Conservation (phyloP, 2,113 vertebrate genomes). For the Thinocorus orbignyianus region DNA sequence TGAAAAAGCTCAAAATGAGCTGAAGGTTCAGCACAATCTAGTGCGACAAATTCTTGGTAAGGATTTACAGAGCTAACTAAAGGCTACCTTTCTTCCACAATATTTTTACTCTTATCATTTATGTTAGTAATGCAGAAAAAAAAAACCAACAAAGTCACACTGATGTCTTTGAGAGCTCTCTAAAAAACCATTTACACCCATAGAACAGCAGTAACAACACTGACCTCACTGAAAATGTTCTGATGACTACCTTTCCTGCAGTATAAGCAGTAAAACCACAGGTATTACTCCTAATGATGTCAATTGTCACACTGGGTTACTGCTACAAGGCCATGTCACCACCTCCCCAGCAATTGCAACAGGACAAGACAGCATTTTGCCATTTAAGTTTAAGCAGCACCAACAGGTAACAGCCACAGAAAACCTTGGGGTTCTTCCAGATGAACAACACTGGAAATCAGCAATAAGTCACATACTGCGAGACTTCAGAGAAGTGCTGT, state of each 20-base stretch:
- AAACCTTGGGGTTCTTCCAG: neutral
- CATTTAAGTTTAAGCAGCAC: neutral
- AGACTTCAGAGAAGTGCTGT: neutral
- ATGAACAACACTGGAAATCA: neutral
- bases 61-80: neutral
- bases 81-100: neutral
- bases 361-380: neutral
- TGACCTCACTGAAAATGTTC: neutral
- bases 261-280: neutral
- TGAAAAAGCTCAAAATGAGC: neutral
- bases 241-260: neutral
- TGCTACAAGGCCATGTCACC: neutral
- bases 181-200: neutral
- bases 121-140: neutral
- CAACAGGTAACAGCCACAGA: neutral
- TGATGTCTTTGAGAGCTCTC: neutral
- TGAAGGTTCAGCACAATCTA: neutral
- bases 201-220: neutral
- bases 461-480: neutral
- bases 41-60: neutral
- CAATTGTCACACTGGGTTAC: neutral
- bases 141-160: neutral
- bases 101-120: neutral
- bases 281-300: neutral
- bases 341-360: neutral